Evolutionary conservation across 2,888 invertebrate genomes (phyloP).

Genomic region (Cephus rjabovi): DNA sequence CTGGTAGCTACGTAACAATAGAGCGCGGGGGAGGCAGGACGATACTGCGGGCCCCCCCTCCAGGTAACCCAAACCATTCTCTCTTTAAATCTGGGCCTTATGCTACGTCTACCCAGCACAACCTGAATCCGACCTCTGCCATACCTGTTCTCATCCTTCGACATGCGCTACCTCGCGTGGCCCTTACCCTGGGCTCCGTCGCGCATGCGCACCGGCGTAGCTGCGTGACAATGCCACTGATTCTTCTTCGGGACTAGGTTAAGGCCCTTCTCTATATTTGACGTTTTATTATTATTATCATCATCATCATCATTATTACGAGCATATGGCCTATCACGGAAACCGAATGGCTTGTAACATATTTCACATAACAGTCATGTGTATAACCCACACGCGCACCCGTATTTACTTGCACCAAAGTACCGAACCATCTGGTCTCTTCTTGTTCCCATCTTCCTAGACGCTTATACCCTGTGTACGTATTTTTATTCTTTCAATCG

Average conservation of each 20-base stretch:
- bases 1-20: not conserved
- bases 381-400: not conserved
- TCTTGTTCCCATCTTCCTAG: not conserved
- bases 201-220: not conserved
- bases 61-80: conserved; percentile 34
- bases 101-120: not conserved
- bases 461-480: not conserved
- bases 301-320: not conserved
- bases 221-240: conserved; percentile 13
- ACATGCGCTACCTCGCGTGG: not conserved
- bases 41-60: conserved; percentile 27
- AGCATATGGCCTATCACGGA: not conserved
- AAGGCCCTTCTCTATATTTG: not conserved
- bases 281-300: not conserved
- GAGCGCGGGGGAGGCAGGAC: conserved; percentile 2
- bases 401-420: not conserved
- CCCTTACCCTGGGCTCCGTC: not conserved
- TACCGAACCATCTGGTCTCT: not conserved
- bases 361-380: not conserved
- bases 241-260: conserved; percentile 14
- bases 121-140: not conserved
- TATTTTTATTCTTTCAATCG: not conserved
- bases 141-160: conserved; percentile 20
- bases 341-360: not conserved
- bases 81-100: not conserved